Base-by-base conservation (phyloP, 2,888 invertebrate species). In the Chrysodeixis includens region DNA sequence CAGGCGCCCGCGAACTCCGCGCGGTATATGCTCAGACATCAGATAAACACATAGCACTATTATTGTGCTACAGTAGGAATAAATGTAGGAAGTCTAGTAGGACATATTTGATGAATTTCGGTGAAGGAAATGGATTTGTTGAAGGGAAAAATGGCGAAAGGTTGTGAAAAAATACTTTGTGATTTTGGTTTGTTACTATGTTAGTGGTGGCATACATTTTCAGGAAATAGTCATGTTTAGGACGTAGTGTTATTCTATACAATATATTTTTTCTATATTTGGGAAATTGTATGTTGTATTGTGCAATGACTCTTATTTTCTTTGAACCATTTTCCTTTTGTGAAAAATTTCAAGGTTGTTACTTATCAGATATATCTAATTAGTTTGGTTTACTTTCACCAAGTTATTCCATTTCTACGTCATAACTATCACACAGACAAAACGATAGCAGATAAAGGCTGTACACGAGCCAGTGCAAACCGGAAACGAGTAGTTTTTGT, bases 1-100 rank as follows among this genome's bases (percentile, higher is more conserved):
- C 92, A 93, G 93, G 90, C 90, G 93, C 88, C 87, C 87, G 88
- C 91, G 88, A 89, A 89, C 89, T 83, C 77, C 26, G 76, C 79
- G 52, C 63, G 88, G 92, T 88, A 88, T 62, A 88, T 0, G 40
- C 54, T 0, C 14, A 46, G 22, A 0, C 1, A 0, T 12, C 85
- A 92, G 91, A 93, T 63, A 82, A 86, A 66, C 78, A 46, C 0
- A 2, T n/a, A 4, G 2, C 49, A 51, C 30, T 53, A 61, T 20
- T 51, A 62, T 62, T 54, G 49, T 72, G 73, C 40, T 30, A 1
- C 12, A 12, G 7, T 9, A 56, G 6, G 6, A 32, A 46, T 35
- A 46, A 60, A n/a, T 35, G 12, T 26, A n/a, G 5, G 14, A n/a
- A 5, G n/a, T n/a, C 1, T 26, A 5, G 12, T 35, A 35, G 4